A percentile compares a stretch with the other conserved stretches of the same genome.
Conservation (phyloP, 2,113 vertebrate species). For the Peromyscus leucopus region DNA sequence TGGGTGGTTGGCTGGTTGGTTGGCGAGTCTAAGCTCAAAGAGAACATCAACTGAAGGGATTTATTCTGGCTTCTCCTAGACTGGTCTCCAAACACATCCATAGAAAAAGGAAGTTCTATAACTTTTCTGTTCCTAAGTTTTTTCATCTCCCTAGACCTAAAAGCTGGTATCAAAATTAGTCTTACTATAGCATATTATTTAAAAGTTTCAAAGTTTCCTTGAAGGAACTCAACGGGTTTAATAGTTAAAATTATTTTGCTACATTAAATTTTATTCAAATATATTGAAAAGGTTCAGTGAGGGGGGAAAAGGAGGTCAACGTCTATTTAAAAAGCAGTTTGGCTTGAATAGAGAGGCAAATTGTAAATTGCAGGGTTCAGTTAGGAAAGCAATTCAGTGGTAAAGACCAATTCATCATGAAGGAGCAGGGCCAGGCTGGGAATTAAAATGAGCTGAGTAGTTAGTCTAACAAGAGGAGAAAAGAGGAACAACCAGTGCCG, state of each 20-base stretch:
- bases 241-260: conserved; percentile 62
- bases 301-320: conserved; percentile 34
- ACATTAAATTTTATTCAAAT: conserved; percentile 68
- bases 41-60: neutral
- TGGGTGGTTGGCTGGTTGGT: neutral
- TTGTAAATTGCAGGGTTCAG: conserved; percentile 50
- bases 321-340: conserved; percentile 61
- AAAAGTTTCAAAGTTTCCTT: neutral
- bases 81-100: neutral
- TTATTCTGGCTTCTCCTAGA: neutral
- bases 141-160: neutral
- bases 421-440: neutral
- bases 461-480: conserved; percentile 42
- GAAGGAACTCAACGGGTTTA: conserved; percentile 22
- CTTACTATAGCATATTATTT: conserved; percentile 40
- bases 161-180: conserved; percentile 35
- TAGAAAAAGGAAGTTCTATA: neutral
- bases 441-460: conserved; percentile 51
- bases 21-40: neutral
- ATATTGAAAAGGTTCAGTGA: conserved; percentile 59
- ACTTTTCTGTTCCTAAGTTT: neutral
- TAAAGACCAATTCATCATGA: conserved; percentile 51
- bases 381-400: conserved; percentile 57
- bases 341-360: conserved; percentile 57
- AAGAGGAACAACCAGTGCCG: conserved; percentile 9